Base-by-base conservation (phyloP, 2,113 vertebrate genomes). In the Scomber scombrus region DNA sequence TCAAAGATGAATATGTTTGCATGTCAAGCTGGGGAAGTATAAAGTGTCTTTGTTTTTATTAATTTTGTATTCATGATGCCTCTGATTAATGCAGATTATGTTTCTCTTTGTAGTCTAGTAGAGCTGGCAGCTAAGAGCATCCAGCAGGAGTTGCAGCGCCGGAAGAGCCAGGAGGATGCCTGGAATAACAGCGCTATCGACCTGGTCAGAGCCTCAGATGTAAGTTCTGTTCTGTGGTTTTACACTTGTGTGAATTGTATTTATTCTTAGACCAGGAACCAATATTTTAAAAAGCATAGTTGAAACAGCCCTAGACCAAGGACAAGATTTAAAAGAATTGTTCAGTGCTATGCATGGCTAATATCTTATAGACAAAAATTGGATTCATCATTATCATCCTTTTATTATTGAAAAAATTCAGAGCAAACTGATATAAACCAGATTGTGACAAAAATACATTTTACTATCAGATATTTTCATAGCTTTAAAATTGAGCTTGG, bases 181-280 rank as follows among this genome's bases (percentile, higher is more conserved):
- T 99, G 98, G 98, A 99, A 99, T 92, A 95, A 94, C 77, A 98
- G 96, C 15, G 95, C 97, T 0, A 95, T 99, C 11, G 97, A 99
- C 74, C 95, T 99, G n/a, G 96, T 99, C 83, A 93, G 95, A 86
- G 97, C 98, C 19, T 97, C 97, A 16, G 96, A 98, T 91, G 98
- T 99, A 81, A 92, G 97, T 89, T 26, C 18, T 52, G 5, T 9
- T 78, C 4, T 52, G 11, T 71, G 34, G 8, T 6, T 40, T 6
- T 40, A 7, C 6, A 9, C 34, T 40, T 40, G 31, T 10, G 34
- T 40, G 34, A 40, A 9, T 40, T 40, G 8, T 40, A 40, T 40
- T 40, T 40, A 40, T 9, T 9, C 34, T 7, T 40, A 40, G 34
- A 40, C 34, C 34, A 40, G 34, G 34, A 40, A 40, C 7, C 34